Base-by-base conservation (phyloP, 2,888 invertebrate genomes). In the Epinotia brunnichana region DNA sequence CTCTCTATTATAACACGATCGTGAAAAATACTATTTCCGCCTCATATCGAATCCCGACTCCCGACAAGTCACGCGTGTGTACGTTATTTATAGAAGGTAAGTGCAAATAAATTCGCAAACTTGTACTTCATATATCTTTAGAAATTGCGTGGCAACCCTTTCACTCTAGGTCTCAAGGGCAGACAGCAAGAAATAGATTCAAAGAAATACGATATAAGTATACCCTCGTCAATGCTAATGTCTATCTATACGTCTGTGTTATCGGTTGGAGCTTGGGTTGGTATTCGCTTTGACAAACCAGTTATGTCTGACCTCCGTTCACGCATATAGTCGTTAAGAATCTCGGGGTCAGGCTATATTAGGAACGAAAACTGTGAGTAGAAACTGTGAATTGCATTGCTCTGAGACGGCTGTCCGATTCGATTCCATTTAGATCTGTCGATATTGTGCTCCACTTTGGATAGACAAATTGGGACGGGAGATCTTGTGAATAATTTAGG, bases 221-320 rank as follows among this genome's bases (percentile, higher is more conserved):
- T 24, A 24, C 69, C 69, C 62, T 56, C 15, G 29, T 69, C 69
- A 53, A 53, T 54, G 64, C 54, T 7, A 54, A 54, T 35, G 24
- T n/a, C n/a, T n/a, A n/a, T n/a, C 44, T 4, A 13, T 62, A 48
- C 1, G 39, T 24, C 48, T 48, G 7, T 60, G 39, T 39, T 60
- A 39, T 19, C 39, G 10, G 10, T 15, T 9, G 21, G 19, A n/a
- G 7, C 2, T 15, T n/a, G n/a, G 24, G n/a, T 7, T 2, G 9
- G 48, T 48, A 48, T 48, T n/a, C n/a, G 13, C 35, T 9, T 35
- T 1, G 41, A 3, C 0, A 48, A 48, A 4, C 48, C 48, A 48
- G 48, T 48, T 35, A 48, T 4, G 5, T 15, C 15, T n/a, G 48
- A n/a, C n/a, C 48, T 48, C 48, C n/a, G 48, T n/a, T 48, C 48